Conservation (phyloP, 2,888 invertebrate genomes). For the Drosophila testacea region DNA sequence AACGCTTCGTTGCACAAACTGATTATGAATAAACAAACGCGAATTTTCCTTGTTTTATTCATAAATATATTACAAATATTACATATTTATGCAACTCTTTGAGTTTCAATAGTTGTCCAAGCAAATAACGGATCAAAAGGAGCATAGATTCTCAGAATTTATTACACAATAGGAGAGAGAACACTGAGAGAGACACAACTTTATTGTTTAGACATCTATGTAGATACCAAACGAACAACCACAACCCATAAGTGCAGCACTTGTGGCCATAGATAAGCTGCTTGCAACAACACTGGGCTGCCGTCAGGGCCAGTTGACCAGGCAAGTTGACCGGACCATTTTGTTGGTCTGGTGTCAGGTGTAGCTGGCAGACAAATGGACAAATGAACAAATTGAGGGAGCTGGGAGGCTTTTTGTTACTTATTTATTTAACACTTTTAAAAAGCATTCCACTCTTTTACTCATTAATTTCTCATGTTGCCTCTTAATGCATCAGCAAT, state of each 20-base stretch:
- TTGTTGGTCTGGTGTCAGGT: constrained; percentile 27
- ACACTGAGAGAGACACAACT: background rate
- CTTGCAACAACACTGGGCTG: constrained; percentile 35
- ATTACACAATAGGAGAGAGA: constrained; percentile 27
- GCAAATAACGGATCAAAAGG: constrained; percentile 33
- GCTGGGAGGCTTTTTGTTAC: constrained; percentile 60
- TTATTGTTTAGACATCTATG: background rate
- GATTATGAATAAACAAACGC: constrained; percentile 82
- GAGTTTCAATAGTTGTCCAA: constrained; percentile 53
- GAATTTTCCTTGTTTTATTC: constrained; percentile 46
- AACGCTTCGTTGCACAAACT: constrained; percentile 74
- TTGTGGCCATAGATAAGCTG: constrained; percentile 69
- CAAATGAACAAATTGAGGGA: constrained; percentile 36
- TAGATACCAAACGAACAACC: constrained; percentile 9
- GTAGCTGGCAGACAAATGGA: constrained; percentile 14
- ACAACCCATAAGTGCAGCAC: constrained; percentile 33
- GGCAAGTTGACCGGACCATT: constrained; percentile 22
- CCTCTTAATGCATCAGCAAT: constrained; percentile 67
- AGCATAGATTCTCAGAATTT: constrained; percentile 39
- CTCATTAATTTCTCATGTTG: constrained; percentile 80
- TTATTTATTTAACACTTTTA: constrained; percentile 81
- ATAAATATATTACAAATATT: constrained; percentile 55
- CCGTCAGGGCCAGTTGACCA: constrained; percentile 1
- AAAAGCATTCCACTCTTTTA: constrained; percentile 76
- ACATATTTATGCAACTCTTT: constrained; percentile 66